Percentiles rank a stretch among this genome's conserved stretches.
Evolutionary conservation across 64 coral and sea anemone species (phyloP).

Genomic region (Pocillopora verrucosa): DNA sequence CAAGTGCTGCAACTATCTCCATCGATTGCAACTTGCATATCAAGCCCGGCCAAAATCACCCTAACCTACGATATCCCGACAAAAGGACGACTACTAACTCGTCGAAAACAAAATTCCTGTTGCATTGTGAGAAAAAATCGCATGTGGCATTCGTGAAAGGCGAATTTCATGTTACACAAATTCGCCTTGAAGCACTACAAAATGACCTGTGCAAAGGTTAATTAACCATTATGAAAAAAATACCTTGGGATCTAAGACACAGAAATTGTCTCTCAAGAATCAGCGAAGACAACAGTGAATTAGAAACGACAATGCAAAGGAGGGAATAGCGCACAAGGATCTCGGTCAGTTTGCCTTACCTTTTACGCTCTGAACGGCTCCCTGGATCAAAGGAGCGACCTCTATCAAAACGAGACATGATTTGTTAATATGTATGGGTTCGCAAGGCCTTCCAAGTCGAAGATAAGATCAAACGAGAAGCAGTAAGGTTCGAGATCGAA

Average conservation of each 20-base stretch:
- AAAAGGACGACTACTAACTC: no score
- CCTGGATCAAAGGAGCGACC: conserved; percentile 93
- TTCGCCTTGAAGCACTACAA: neutral
- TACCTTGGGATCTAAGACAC: no score
- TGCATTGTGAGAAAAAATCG: neutral
- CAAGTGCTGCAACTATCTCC: no score
- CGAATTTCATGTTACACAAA: neutral
- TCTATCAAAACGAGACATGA: conserved; percentile 90
- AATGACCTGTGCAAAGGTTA: neutral
- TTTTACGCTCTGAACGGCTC: conserved; percentile 92
- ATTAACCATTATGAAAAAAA: no score
- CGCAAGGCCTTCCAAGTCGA: neutral
- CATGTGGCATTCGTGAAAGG: neutral
- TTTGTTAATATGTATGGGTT: neutral
- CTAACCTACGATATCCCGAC: no score
- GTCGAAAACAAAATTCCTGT: neutral
- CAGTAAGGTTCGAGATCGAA: neutral
- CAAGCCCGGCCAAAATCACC: no score
- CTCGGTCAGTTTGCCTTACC: conserved; percentile 45
- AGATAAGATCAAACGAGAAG: neutral
- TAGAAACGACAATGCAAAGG: neutral
- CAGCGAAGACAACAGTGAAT: no score
- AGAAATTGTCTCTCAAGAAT: no score
- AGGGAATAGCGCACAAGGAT: no score
- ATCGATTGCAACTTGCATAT: no score